phyloP scores from a whole-genome alignment of 2,797 vertebrate genomes.

The Sebastes umbrosus region DNA sequence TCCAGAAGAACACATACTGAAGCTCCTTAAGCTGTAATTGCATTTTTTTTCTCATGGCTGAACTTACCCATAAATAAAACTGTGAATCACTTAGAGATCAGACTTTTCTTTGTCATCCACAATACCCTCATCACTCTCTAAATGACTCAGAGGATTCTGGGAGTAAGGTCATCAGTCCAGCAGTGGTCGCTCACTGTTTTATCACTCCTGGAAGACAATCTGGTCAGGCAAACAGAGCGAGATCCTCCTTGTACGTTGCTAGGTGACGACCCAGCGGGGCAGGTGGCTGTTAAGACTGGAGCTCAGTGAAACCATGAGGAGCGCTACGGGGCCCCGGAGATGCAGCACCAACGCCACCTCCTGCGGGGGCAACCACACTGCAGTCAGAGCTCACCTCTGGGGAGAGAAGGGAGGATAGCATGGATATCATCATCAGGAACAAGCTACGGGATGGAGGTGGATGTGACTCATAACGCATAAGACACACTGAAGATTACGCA shows the following conservation, averaged over 20 bases:
- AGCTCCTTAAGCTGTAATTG: neutral
- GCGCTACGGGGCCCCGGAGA: slow-evolving; percentile 51
- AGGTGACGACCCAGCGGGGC: slow-evolving; percentile 41
- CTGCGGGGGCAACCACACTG: slow-evolving; percentile 82
- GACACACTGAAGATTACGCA: neutral
- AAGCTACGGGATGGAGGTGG: neutral
- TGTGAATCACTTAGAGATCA: neutral
- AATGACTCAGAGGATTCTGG: slow-evolving; percentile 7
- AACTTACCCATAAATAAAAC: neutral
- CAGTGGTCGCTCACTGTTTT: slow-evolving; percentile 12
- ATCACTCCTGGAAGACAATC: slow-evolving; percentile 39
- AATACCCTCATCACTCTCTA: neutral
- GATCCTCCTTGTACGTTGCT: slow-evolving; percentile 55
- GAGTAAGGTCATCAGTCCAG: slow-evolving; percentile 36
- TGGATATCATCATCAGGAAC: neutral
- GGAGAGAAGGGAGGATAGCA: slow-evolving; percentile 57
- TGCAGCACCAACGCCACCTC: slow-evolving; percentile 81
- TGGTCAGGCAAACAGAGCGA: slow-evolving; percentile 29
- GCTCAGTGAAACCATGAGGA: slow-evolving; percentile 27
- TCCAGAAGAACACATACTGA: neutral
- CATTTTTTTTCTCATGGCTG: slow-evolving; percentile 1
- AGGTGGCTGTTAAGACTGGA: slow-evolving; percentile 34
- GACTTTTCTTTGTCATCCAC: neutral
- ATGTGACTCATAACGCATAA: neutral
- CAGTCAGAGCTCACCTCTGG: slow-evolving; percentile 85